Base-by-base conservation (phyloP, 2,888 invertebrate species). In the Uropetala carovei region DNA sequence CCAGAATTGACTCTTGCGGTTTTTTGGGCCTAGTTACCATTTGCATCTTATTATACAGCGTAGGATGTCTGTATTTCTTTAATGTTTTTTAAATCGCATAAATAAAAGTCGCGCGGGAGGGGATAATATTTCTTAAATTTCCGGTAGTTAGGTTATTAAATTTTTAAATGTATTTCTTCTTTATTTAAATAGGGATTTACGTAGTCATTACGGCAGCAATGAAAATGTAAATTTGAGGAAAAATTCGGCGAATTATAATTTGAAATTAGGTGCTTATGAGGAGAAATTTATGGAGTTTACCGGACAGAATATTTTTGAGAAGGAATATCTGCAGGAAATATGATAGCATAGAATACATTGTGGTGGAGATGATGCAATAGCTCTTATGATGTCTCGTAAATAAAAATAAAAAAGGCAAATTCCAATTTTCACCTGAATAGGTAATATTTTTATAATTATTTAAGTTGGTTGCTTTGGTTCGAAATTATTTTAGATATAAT, bases 171-270 rank as follows among this genome's bases (percentile, higher is more conserved):
- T 75, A 27, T 75, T 75, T 27, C n/a, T 75, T 27, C 10, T 75
- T 75, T 75, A 75, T 75, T 75, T 75, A 75, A 75, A 75, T 75
- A n/a, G 2, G 75, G 10, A 4, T 13, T 0, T 27, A 22, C 68
- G 68, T n/a, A 68, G 5, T 18, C 22, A 75, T 27, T 75, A 13
- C 22, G 27, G 18, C 11, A 43, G 75, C 22, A 9, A 75, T 75
- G 27, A 75, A 75, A 75, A 86, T 86, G 86, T 22, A 60, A 86
- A 86, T 86, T 60, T 30, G 64, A 64, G 11, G 64, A 43, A 82
- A 82, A 16, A 10, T 43, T n/a, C 30, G 30, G 5, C 9, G 27
- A 58, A 86, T 86, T 85, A 27, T 85, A 85, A 85, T 22, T 86
- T 86, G 11, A 86, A 86, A 86, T 60, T 11, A 30, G 59, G 86